Percentiles rank a stretch among this genome's conserved stretches.
Conservation (phyloP, 2,888 invertebrate species). For the Ophion obscuratus region DNA sequence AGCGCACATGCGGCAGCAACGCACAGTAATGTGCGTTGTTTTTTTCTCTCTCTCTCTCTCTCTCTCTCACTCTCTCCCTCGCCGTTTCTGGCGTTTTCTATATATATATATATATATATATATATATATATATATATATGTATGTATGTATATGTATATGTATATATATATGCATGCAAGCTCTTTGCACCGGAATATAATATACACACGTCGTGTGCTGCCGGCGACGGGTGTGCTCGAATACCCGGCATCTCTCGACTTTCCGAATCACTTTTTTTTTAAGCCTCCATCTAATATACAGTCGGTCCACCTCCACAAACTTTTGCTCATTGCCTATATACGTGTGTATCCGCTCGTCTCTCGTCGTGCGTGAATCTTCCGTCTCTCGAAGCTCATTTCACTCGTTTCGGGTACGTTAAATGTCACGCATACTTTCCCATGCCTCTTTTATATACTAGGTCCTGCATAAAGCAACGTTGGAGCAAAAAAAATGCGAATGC, state of each 20-base stretch:
- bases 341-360: conserved; percentile 23
- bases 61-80: conserved; percentile 6
- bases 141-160: background rate
- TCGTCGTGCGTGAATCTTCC: conserved; percentile 57
- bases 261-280: conserved; percentile 40
- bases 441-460: conserved; percentile 4
- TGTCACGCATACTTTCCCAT: conserved; percentile 37
- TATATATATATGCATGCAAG: conserved; percentile 19
- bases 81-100: background rate
- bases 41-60: background rate
- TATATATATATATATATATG: conserved; percentile 11
- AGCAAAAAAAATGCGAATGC: conserved; percentile 18
- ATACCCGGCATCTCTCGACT: conserved; percentile 45
- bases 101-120: conserved; percentile 9
- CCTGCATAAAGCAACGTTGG: background rate
- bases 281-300: conserved; percentile 41
- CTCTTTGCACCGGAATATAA: conserved; percentile 46
- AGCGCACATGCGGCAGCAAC: conserved; percentile 73
- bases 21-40: conserved; percentile 51
- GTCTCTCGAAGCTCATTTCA: conserved; percentile 41
- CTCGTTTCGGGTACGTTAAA: conserved; percentile 33
- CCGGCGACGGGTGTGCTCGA: conserved; percentile 59
- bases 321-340: background rate
- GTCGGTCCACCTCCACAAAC: conserved; percentile 21
- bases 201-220: conserved; percentile 56